Evolutionary conservation across 2,888 invertebrate genomes (phyloP), one percentile per base, ranked within the genome.

Genomic region (Tethea ocularis): DNA sequence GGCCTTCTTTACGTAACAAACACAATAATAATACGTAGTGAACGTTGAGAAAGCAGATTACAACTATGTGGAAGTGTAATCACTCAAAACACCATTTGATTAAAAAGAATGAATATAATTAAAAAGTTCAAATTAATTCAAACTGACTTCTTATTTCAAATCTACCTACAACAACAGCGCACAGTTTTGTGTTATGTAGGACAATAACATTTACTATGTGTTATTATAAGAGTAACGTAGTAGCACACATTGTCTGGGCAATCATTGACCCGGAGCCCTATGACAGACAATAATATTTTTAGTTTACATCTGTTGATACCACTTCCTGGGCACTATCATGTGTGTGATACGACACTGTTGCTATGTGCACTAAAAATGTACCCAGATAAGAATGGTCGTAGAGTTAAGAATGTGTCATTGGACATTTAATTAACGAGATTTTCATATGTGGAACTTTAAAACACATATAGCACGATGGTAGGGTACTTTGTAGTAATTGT

Each of bases 291-390:
- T 52, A 51, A 59, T 59, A 59, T 61, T 61, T 59, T 61, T 59
- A 61, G 54, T 57, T 57, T 54, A 57, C 51, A 57, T 22, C 63
- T 62, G 60, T 29, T 29, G 52, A 52, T 29, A 52, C 17, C 26
- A 68, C 75, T 78, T 79, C 82, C 80, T 76, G 75, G 67, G 59
- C 65, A 64, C 60, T 59, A 68, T 67, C 75, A 66, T 57, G 60
- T 58, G 51, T 52, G 58, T 66, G 74, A 78, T 69, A 54, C 70
- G 51, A 41, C 51, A 17, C 57, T 81, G 89, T 89, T 87, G 79
- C 87, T 83, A 88, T 77, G 87, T 83, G 87, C 80, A 78, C 77
- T 65, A 46, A 62, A 64, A 61, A 36, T 66, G 67, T 66, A 64
- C 67, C 64, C 64, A 66, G 61, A 38, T 72, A 62, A 33, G 22